These are phyloP conservation scores for Acrobasis repandana DNA, from an alignment of 2,888 invertebrate genomes.

Conservation along the genomic window DNA sequence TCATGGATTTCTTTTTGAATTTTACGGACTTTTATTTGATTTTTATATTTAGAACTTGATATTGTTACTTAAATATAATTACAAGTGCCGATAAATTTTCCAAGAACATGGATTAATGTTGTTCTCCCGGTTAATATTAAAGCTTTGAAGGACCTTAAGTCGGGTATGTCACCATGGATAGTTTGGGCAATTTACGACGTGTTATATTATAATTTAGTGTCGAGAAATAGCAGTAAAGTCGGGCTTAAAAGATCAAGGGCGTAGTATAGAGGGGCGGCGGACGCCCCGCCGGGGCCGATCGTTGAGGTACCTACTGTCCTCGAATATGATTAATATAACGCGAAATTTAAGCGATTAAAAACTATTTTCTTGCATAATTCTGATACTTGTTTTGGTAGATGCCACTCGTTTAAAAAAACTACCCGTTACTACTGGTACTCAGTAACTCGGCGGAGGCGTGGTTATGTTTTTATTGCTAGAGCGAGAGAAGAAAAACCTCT, in stretches of 20 bases:
- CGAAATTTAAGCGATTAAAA: background rate
- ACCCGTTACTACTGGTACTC: too few species aligned
- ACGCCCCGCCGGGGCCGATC: conserved; percentile 24
- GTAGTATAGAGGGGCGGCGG: conserved; percentile 28
- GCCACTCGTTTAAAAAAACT: too few species aligned
- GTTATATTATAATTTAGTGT: conserved; percentile 82
- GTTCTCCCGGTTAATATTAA: conserved; percentile 42
- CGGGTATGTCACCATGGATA: conserved; percentile 67
- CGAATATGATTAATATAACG: background rate
- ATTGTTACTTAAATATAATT: too few species aligned
- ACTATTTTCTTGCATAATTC: too few species aligned
- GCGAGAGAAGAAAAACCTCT: too few species aligned
- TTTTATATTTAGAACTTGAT: too few species aligned
- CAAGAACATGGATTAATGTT: background rate
- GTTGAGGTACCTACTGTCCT: background rate
- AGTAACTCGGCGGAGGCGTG: too few species aligned
- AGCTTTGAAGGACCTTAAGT: conserved; percentile 58
- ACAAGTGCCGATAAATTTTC: background rate
- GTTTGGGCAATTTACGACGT: conserved; percentile 78
- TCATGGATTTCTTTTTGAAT: too few species aligned
- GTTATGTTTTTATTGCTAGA: too few species aligned
- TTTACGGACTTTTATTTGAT: too few species aligned
- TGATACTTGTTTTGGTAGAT: too few species aligned
- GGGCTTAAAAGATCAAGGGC: conserved; percentile 76
- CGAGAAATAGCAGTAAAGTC: conserved; percentile 71